phyloP scores from a whole-genome alignment of 2,113 vertebrate genomes.

The Halichoerus grypus region DNA sequence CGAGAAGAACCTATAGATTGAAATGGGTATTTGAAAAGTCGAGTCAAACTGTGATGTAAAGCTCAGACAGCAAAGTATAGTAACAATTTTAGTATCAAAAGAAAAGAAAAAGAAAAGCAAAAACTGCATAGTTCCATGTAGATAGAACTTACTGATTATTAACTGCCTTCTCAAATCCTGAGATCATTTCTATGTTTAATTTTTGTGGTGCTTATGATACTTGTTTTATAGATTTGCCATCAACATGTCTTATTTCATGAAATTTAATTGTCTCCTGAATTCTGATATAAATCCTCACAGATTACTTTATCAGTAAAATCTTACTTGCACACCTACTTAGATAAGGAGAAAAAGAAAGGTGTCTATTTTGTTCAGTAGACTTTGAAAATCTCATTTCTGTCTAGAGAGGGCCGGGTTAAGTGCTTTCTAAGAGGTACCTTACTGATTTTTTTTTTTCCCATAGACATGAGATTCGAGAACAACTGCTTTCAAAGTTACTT shows the following conservation, averaged over 20 bases:
- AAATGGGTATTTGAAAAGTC: not conserved
- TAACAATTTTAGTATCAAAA: not conserved
- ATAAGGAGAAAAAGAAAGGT: not conserved
- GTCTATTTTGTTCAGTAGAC: not conserved
- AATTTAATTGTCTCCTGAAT: not conserved
- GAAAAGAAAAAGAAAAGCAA: conserved; percentile 8
- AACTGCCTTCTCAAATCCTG: not conserved
- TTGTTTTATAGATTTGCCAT: not conserved
- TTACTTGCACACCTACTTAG: not conserved
- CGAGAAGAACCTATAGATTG: not conserved
- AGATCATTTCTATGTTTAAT: not conserved
- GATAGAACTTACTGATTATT: not conserved
- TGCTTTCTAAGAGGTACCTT: not conserved
- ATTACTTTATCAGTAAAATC: conserved; percentile 1
- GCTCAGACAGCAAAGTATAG: not conserved
- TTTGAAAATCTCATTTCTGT: not conserved
- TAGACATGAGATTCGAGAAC: not conserved
- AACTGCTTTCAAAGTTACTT: not conserved
- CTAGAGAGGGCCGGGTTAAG: not conserved
- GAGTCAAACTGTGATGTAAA: not conserved
- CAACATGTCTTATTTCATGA: not conserved
- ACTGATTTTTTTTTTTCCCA: not conserved
- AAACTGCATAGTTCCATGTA: not conserved
- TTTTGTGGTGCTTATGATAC: not conserved
- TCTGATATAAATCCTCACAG: conserved; percentile 27